Base-by-base conservation (phyloP, 2,888 invertebrate species). In the Xestia c-nigrum region DNA sequence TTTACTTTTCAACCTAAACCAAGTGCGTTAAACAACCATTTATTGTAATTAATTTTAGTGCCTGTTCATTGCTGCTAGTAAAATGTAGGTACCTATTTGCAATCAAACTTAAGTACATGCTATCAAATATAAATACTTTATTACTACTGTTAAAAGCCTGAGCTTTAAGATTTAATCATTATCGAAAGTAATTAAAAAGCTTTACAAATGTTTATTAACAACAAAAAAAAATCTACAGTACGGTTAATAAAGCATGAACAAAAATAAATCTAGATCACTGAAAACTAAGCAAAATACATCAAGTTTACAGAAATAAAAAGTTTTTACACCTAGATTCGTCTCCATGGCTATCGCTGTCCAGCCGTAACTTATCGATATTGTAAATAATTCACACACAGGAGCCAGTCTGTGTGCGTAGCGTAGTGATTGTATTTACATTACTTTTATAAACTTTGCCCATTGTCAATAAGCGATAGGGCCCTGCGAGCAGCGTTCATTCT, bases 321-420 rank as follows among this genome's bases (percentile, higher is more conserved):
- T 14, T 6, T 6, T 24, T 5, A 19, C 7, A 40, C 12, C 12
- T 1, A 24, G 2, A 50, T 67, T 9, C 59, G 47, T 63, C 86
- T 86, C 84, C 84, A 76, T 14, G 14, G 59, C n/a, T 40, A 9
- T 66, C 72, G 40, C 63, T 79, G 66, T 84, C 38, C 79, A 4
- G 14, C 43, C 72, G 64, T 84, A 65, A 47, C 68, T 86, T 86
- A 76, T 84, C 72, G 86, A 79, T 81, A 85, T 76, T 84, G 79
- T 83, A 75, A 80, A 86, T 75, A 73, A 40, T 76, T 70, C 74
- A 59, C 72, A 75, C 68, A 63, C 63, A 65, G 50, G 31, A 47
- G 52, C 59, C 31, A 59, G 57, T 72, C n/a, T 64, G 84, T 59
- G 63, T 73, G 50, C 68, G 19, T 46, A 47, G n/a, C 68, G 19